Base-by-base conservation (phyloP, 2,113 vertebrate species). In the Perccottus glenii region DNA sequence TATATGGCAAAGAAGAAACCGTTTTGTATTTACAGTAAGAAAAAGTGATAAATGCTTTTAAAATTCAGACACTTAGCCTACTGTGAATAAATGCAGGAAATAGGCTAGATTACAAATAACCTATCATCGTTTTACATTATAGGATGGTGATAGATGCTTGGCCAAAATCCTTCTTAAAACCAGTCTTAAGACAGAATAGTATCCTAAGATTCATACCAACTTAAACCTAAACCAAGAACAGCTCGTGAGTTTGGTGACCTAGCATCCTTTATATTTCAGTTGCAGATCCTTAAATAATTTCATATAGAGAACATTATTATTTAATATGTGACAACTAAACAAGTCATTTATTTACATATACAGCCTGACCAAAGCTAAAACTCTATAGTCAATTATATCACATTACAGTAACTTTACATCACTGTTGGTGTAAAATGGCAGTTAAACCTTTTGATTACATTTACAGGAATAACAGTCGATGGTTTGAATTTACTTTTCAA, bases 31-130 rank as follows among this genome's bases (percentile, higher is more conserved):
- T 84, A 87, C 79, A 79, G 33, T 74, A 72, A 75, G 81, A 78
- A 81, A 86, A 90, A 91, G 91, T 91, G 90, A 86, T 82, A 50
- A 64, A 88, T 89, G 86, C 85, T 88, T 81, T 35, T 59, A n/a
- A 85, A 47, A 70, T 81, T 59, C 77, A 80, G 67, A 80, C 67
- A 68, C 19, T 2, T 27, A 1, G 3, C 19, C 19, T 65, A 73
- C 61, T 55, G 58, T 73, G 42, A 75, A 67, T 70, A 15, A 72
- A 72, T 8, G 69, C 48, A 57, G 44, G 48, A 44, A 48, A 63
- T 51, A 72, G 72, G 65, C 49, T 75, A 56, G 44, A 60, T 45
- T 46, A 74, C 35, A 50, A 62, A 35, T 65, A 46, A 62, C 19
- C 38, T 5, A n/a, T 36, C 36, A n/a, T 33, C 27, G 5, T 51